Percentiles rank a stretch among this genome's conserved stretches.
These are phyloP conservation scores for Pasiphila rectangulata DNA, from an alignment of 2,888 invertebrate genomes.

Conservation along the genomic window DNA sequence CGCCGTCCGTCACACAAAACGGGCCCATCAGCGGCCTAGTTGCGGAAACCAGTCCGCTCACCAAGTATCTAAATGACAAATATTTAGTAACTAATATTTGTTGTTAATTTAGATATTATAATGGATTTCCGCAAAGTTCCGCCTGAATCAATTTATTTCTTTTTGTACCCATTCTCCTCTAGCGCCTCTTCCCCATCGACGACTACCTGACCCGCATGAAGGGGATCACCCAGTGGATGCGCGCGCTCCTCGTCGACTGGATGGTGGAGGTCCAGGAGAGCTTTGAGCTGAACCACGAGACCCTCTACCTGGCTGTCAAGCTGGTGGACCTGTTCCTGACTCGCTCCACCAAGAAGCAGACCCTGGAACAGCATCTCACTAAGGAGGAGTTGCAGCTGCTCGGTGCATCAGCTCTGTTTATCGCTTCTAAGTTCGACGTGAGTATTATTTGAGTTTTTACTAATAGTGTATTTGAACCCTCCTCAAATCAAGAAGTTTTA, in stretches of 20 bases:
- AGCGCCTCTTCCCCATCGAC: conserved; percentile 85
- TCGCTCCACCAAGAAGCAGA: conserved; percentile 50
- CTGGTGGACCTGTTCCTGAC: conserved; percentile 93
- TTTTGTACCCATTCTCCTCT: conserved; percentile 46
- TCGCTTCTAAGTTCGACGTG: conserved; percentile 98
- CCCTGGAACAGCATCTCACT: conserved; percentile 79
- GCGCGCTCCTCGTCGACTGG: conserved; percentile 98
- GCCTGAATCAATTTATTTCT: no score
- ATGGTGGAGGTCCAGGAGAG: conserved; percentile 99
- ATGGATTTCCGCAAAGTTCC: no score
- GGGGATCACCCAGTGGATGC: conserved; percentile 91
- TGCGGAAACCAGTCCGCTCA: no score
- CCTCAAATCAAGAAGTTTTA: not conserved
- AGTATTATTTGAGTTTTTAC: not conserved
- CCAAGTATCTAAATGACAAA: no score
- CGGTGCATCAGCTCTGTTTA: conserved; percentile 94
- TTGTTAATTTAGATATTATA: no score
- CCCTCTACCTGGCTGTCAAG: conserved; percentile 97
- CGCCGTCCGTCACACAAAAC: no score
- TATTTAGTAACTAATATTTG: no score
- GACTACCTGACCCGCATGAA: conserved; percentile 92
- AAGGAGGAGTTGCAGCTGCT: conserved; percentile 94
- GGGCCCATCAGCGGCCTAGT: no score
- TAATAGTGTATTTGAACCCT: not conserved
- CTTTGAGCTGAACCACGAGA: conserved; percentile 99